Conservation (phyloP, 2,888 invertebrate species). For the Alloscopus bannaensis region DNA sequence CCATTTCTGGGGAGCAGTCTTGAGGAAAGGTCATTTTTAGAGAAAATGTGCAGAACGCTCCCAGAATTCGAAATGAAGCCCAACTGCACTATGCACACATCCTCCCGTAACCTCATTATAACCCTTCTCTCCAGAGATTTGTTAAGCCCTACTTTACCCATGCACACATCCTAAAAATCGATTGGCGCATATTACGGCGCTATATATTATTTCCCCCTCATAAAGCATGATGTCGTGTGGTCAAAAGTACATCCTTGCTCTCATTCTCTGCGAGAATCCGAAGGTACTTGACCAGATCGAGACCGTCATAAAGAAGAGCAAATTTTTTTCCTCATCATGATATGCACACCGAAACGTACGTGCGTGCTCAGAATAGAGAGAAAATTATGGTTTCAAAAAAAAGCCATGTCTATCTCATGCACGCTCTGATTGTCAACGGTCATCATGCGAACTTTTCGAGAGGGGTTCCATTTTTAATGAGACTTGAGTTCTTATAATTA, state of each 20-base stretch:
- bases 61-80: background rate
- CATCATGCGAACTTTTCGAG: background rate
- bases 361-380: background rate
- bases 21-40: background rate
- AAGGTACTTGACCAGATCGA: background rate
- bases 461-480: background rate
- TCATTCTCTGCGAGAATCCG: background rate
- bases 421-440: conserved; percentile 15
- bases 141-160: background rate
- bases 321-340: background rate
- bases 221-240: background rate
- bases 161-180: background rate
- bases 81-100: background rate
- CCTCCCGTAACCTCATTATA: background rate
- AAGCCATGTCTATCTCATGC: background rate
- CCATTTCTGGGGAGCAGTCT: no score
- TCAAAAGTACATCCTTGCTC: background rate
- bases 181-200: background rate
- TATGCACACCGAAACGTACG: background rate
- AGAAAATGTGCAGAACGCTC: background rate
- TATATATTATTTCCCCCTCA: background rate
- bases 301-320: background rate
- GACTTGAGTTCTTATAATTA: background rate
- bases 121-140: background rate
- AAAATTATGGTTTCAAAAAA: background rate